A percentile compares a stretch with the other conserved stretches of the same genome.
Conservation (phyloP, 2,888 invertebrate genomes). For the Pemphredon lugubris region DNA sequence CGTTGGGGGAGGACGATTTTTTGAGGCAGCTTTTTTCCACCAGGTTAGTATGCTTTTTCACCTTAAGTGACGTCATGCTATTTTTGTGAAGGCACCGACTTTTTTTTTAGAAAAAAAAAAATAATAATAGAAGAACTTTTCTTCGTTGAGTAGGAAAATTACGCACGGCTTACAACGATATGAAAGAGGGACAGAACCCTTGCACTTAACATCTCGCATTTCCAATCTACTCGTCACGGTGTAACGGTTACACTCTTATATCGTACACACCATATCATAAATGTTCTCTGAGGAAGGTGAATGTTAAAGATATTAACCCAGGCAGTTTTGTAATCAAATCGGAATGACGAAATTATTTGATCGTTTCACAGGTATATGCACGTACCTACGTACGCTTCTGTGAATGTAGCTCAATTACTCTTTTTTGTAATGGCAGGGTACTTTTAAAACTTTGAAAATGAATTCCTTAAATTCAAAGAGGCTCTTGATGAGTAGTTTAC, state of each 20-base stretch:
- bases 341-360: no score
- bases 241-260: background rate
- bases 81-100: slow-evolving; percentile 42
- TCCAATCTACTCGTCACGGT: background rate
- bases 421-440: no score
- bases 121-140: slow-evolving; percentile 23
- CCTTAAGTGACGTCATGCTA: slow-evolving; percentile 59
- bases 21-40: slow-evolving; percentile 68
- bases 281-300: no score
- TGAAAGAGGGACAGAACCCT: slow-evolving; percentile 44
- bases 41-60: slow-evolving; percentile 73
- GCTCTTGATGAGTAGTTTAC: no score
- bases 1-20: slow-evolving; percentile 64
- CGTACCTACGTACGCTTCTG: no score
- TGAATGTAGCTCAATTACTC: no score
- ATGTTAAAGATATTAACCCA: no score
- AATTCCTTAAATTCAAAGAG: no score
- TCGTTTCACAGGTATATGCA: no score
- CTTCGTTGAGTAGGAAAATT: slow-evolving; percentile 23
- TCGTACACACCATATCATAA: no score
- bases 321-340: no score
- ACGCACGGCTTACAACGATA: slow-evolving; percentile 55
- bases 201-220: slow-evolving; percentile 4
- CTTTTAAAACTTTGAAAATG: no score
- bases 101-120: slow-evolving; percentile 26